A percentile compares a stretch with the other conserved stretches of the same genome.
These are phyloP conservation scores for Diuraphis noxia DNA, from an alignment of 1,140 invertebrate species.

Conservation along the genomic window DNA sequence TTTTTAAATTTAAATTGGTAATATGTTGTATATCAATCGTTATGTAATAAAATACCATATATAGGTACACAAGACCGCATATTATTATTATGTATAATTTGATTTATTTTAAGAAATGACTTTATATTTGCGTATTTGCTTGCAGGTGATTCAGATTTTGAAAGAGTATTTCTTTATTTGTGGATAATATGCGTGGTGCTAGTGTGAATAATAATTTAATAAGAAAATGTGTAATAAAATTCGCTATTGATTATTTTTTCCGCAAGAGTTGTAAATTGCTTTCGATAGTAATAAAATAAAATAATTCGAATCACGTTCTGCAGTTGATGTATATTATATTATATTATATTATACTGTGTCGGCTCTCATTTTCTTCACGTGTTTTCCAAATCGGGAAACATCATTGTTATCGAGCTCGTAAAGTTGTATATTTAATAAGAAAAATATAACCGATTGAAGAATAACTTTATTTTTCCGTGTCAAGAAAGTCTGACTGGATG, in stretches of 20 bases:
- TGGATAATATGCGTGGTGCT: neutral
- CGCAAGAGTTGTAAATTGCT: neutral
- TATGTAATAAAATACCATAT: too few species aligned
- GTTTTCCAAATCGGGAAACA: constrained; percentile 3
- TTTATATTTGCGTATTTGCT: neutral
- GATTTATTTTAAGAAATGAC: neutral
- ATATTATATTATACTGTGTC: constrained; percentile 18
- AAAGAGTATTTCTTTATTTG: neutral
- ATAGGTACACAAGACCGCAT: too few species aligned
- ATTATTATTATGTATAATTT: too few species aligned
- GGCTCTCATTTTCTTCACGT: constrained; percentile 12
- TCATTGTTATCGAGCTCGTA: constrained; percentile 8
- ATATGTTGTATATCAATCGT: too few species aligned
- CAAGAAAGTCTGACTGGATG: neutral
- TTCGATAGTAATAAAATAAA: constrained; percentile 8
- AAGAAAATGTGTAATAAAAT: neutral
- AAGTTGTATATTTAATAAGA: constrained; percentile 29
- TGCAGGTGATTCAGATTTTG: neutral
- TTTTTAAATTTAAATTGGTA: too few species aligned
- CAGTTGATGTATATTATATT: neutral
- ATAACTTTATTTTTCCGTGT: constrained; percentile 15
- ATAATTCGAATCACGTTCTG: constrained; percentile 21
- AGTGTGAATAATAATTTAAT: neutral
- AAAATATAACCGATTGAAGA: neutral
- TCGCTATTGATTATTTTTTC: neutral